These are phyloP conservation scores for Littorina saxatilis DNA, from an alignment of 1,140 invertebrate genomes.

Conservation along the genomic window DNA sequence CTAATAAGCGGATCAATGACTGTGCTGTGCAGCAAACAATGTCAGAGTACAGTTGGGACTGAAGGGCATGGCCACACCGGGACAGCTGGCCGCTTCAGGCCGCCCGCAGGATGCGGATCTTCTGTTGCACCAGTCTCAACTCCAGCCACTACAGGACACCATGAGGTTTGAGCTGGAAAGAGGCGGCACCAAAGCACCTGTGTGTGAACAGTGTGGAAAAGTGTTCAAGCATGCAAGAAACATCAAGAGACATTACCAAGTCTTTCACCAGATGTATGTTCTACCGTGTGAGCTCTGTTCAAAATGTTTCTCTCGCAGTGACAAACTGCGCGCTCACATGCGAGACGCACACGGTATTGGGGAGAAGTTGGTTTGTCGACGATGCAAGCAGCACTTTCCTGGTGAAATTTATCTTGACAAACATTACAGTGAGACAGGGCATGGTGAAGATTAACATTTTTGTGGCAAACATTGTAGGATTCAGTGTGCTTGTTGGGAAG, in stretches of 20 bases:
- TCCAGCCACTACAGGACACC: too few species aligned
- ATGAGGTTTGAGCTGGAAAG: not conserved
- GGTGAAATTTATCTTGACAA: conserved; percentile 22
- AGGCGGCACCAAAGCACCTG: not conserved
- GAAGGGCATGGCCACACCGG: too few species aligned
- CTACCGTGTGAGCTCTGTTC: conserved; percentile 25
- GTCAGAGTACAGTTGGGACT: too few species aligned
- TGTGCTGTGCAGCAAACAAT: too few species aligned
- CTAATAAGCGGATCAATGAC: too few species aligned
- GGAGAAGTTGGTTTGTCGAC: conserved; percentile 7
- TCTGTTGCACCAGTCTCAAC: too few species aligned
- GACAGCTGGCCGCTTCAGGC: too few species aligned
- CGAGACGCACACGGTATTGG: conserved; percentile 1
- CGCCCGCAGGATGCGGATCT: too few species aligned
- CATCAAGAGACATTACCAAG: conserved; percentile 24
- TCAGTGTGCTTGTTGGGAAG: too few species aligned
- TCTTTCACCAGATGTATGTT: conserved; percentile 23
- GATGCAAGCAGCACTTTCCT: conserved; percentile 5
- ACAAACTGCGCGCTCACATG: conserved; percentile 1
- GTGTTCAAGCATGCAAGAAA: conserved; percentile 21
- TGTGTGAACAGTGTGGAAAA: conserved; percentile 17
- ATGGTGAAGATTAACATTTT: not conserved
- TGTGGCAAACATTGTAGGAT: too few species aligned
- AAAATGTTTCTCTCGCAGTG: conserved; percentile 1
- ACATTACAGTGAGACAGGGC: conserved; percentile 6